A percentile compares a stretch with the other conserved stretches of the same genome.
Evolutionary conservation across 2,113 vertebrate species (phyloP).

Genomic region (Nasalis larvatus): DNA sequence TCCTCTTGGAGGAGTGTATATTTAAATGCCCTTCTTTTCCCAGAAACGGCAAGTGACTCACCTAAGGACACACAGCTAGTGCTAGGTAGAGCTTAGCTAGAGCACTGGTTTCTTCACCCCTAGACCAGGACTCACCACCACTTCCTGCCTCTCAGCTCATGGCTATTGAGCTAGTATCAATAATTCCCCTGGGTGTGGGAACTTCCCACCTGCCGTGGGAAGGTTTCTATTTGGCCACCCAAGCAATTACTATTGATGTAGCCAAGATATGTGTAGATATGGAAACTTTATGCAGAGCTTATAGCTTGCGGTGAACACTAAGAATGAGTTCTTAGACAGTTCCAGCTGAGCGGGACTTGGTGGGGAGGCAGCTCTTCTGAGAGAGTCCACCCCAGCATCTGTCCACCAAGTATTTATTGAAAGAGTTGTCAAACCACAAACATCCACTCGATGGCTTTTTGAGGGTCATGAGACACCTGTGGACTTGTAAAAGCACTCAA

Average conservation of each 20-base stretch:
- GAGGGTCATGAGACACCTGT: too few relatives aligned
- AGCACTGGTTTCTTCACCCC: rapidly evolving
- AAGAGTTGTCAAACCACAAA: too few relatives aligned
- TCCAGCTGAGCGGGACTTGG: too few relatives aligned
- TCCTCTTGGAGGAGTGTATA: not conserved
- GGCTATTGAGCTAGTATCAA: not conserved
- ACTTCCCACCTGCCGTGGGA: not conserved
- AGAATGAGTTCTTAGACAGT: too few relatives aligned
- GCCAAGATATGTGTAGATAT: rapidly evolving
- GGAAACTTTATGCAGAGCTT: not conserved
- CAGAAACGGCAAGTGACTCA: not conserved
- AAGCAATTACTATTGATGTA: not conserved
- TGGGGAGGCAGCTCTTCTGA: too few relatives aligned
- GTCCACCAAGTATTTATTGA: too few relatives aligned
- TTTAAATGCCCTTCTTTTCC: not conserved
- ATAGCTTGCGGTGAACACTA: too few relatives aligned
- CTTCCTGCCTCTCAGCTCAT: not conserved
- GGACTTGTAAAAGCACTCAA: too few relatives aligned
- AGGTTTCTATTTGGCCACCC: not conserved
- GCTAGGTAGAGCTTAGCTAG: too few relatives aligned
- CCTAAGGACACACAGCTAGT: not conserved
- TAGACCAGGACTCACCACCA: too few relatives aligned
- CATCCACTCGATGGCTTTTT: too few relatives aligned
- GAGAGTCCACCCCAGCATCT: too few relatives aligned
- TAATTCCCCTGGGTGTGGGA: not conserved